Evolutionary conservation across 2,797 vertebrate genomes (phyloP).

Genomic region (Benthosema pterotum): DNA sequence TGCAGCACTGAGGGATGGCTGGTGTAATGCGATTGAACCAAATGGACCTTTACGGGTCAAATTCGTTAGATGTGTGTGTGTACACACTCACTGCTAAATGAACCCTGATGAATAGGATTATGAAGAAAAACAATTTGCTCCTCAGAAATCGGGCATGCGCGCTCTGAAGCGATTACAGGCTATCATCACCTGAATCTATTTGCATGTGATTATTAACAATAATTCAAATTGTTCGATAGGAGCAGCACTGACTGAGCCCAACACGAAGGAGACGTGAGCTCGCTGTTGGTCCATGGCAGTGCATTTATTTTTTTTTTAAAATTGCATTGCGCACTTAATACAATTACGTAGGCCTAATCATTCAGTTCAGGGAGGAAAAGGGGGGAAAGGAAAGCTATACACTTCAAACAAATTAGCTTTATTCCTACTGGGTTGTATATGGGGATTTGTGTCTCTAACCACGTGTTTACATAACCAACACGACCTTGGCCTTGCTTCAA

Average conservation of each 20-base stretch:
- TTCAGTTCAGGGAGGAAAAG: no score
- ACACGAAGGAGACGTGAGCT: no score
- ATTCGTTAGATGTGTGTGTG: no score
- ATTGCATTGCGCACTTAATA: not conserved
- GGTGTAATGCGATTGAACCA: not conserved
- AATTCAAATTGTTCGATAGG: constrained; percentile 3
- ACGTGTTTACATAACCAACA: not conserved
- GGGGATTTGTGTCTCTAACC: not conserved
- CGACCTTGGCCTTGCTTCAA: not conserved
- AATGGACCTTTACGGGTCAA: no score
- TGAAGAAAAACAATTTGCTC: constrained; percentile 42
- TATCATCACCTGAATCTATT: constrained; percentile 52
- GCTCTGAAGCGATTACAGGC: constrained; percentile 46
- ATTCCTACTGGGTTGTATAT: no score
- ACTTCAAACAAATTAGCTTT: no score
- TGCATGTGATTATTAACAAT: constrained; percentile 47
- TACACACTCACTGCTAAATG: no score
- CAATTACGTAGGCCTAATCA: no score
- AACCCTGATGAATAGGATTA: no score
- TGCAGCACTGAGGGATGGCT: not conserved
- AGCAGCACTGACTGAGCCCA: no score
- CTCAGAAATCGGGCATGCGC: constrained; percentile 52
- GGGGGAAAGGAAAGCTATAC: no score
- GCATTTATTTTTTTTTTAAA: not conserved
- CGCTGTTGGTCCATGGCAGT: not conserved